Base-by-base conservation (phyloP, 2,797 vertebrate species). In the Amazona ochrocephala region DNA sequence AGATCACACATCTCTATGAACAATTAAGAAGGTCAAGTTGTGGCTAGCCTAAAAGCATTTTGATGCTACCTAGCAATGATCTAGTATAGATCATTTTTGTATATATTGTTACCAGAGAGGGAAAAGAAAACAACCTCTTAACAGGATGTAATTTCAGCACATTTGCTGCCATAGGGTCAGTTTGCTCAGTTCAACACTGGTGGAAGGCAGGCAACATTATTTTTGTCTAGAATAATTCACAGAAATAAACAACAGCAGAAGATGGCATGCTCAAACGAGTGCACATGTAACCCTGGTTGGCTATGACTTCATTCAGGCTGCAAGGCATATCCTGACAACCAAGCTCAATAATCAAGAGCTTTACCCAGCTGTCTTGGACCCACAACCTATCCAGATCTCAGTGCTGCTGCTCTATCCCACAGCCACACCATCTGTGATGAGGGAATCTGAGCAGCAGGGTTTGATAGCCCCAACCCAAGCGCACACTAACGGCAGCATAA, bases 381-480 rank as follows among this genome's bases (percentile, higher is more conserved):
- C 34, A 81, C 9, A 42, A 27, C n/a, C 66, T 58, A 44, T 17
- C 17, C 20, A 67, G 48, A 19, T 11, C 61, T 56, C 0, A 0
- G 6, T 58, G 45, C 11, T 47, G 19, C 30, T 4, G 2, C 65
- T 62, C 45, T 30, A 34, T 73, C n/a, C 37, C 24, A 44, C 32
- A 53, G 45, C 24, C 0, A 0, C 5, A 79, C 8, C 7, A 24
- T 2, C 48, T 6, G 2, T 19, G 26, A 20, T 13, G 9, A 9
- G 18, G 41, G 86, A 86, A 79, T 41, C 7, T 12, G 20, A 27
- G 18, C 50, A 87, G 39, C 8, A 7, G 29, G 10, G 12, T 42
- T 13, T 5, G 18, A 61, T 3, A 56, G 5, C 9, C 19, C 26
- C 30, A 84, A 14, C 3, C 21, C 45, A 79, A 15, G 1, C 5